Percentiles rank a stretch among this genome's conserved stretches.
These are phyloP conservation scores for Plectropomus leopardus DNA, from an alignment of 2,113 vertebrate species.

Conservation along the genomic window DNA sequence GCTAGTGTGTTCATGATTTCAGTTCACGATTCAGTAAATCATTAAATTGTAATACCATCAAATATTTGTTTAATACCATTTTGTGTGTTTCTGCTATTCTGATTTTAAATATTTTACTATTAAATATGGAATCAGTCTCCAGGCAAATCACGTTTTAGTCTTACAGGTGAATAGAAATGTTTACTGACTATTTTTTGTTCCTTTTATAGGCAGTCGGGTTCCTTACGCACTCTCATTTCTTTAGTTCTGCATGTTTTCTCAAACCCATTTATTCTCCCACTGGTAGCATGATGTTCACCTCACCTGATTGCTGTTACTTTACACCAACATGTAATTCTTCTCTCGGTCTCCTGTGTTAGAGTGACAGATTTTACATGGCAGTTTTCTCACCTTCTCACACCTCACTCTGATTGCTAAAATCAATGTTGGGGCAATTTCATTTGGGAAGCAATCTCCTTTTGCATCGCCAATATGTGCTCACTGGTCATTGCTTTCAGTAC, in stretches of 20 bases:
- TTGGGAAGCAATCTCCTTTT: slow-evolving; percentile 35
- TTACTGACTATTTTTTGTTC: slow-evolving; percentile 59
- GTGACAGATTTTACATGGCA: slow-evolving; percentile 38
- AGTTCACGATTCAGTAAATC: slow-evolving; percentile 8
- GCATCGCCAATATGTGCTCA: slow-evolving; percentile 46
- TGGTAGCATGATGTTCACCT: slow-evolving; percentile 43
- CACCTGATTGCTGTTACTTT: slow-evolving; percentile 40
- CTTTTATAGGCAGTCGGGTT: slow-evolving; percentile 47
- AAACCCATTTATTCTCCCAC: slow-evolving; percentile 40
- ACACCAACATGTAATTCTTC: slow-evolving; percentile 23
- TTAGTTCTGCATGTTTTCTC: slow-evolving; percentile 65
- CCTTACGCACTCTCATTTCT: slow-evolving; percentile 39
- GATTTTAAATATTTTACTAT: neutral
- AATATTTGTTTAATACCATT: neutral
- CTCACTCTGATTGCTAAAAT: slow-evolving; percentile 51
- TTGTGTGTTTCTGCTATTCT: neutral
- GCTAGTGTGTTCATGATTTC: slow-evolving; percentile 30
- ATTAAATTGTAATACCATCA: slow-evolving; percentile 5
- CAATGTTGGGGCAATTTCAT: slow-evolving; percentile 29
- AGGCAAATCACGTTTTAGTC: slow-evolving; percentile 1
- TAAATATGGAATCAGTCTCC: neutral
- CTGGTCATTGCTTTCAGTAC: slow-evolving; percentile 36
- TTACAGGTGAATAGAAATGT: slow-evolving; percentile 23
- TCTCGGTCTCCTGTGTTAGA: slow-evolving; percentile 19
- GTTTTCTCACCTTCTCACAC: slow-evolving; percentile 52